Percentiles rank a stretch among this genome's conserved stretches.
phyloP scores from a whole-genome alignment of 2,888 invertebrate genomes.

The Amorpha juglandis region DNA sequence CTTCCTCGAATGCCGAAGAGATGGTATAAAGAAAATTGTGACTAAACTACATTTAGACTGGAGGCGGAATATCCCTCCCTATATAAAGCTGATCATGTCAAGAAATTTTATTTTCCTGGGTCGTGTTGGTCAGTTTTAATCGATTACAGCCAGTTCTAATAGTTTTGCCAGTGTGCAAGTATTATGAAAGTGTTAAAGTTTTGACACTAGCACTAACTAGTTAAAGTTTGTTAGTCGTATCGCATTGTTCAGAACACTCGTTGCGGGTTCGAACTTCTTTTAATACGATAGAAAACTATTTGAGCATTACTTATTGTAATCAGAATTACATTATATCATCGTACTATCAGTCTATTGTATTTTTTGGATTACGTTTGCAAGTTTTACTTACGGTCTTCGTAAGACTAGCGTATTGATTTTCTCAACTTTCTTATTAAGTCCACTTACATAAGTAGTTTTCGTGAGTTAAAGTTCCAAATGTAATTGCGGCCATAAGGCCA shows the following conservation, averaged over 20 bases:
- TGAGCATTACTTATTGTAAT: not conserved
- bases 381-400: too few species aligned
- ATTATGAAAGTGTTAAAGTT: slow-evolving; percentile 17
- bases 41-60: too few species aligned
- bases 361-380: not conserved
- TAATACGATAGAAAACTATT: not conserved
- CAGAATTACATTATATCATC: not conserved
- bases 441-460: too few species aligned
- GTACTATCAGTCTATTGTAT: not conserved
- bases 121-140: slow-evolving; percentile 14
- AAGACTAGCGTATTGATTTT: too few species aligned
- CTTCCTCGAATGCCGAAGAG: too few species aligned
- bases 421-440: not conserved
- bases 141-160: not conserved
- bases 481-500: too few species aligned
- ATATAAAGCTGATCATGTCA: not conserved
- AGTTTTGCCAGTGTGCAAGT: slow-evolving; percentile 8
- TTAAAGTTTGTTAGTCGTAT: not conserved
- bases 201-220: slow-evolving; percentile 18
- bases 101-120: not conserved
- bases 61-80: not conserved
- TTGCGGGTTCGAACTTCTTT: not conserved
- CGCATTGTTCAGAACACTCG: not conserved
- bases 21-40: not conserved
- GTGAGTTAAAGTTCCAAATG: too few species aligned